Base-by-base conservation (phyloP, 2,888 invertebrate species). In the Drosophila kanekoi region DNA sequence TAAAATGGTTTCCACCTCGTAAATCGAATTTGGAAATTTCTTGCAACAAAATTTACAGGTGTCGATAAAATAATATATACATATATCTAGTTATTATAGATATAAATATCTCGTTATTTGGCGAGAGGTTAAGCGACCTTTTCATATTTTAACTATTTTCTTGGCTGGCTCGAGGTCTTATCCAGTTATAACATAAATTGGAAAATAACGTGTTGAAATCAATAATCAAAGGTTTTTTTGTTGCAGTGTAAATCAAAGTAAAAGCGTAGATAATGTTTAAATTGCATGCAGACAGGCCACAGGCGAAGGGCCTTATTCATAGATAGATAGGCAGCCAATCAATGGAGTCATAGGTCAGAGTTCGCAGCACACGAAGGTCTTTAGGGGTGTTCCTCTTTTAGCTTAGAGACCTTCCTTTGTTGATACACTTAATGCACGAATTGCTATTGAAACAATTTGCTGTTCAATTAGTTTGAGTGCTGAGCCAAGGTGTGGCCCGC, bases 401-500 rank as follows among this genome's bases (percentile, higher is more conserved):
- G 40, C 43, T 32, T 14, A 28, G 40, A 35, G 74, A 49, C 48
- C 52, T 37, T 32, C 45, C 63, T 65, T 72, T 68, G 74, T 83
- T 80, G 78, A 84, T 81, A 64, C 67, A 64, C 72, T 54, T 71
- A 81, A 84, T 81, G 74, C 78, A 73, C 71, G 78, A 84, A 84
- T 87, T 89, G 82, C 44, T 70, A 70, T 70, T 73, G 51, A 74
- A 84, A 72, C 72, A 71, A 75, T 87, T 89, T 89, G 75, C 78
- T 70, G 59, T 73, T 81, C 85, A 84, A 84, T 89, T 89, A 89
- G 70, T 78, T 78, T 77, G 79, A 85, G 88, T 89, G 84, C 51
- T 45, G 37, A 45, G 13, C 56, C 20, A 54, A 73, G 84, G 84
- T 80, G 84, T 58, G 84, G 71, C 51, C 51, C 23, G 53, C 28